These are phyloP conservation scores for Epizoanthus scotinus DNA, from an alignment of 92 coral and sea anemone species.

Conservation along the genomic window DNA sequence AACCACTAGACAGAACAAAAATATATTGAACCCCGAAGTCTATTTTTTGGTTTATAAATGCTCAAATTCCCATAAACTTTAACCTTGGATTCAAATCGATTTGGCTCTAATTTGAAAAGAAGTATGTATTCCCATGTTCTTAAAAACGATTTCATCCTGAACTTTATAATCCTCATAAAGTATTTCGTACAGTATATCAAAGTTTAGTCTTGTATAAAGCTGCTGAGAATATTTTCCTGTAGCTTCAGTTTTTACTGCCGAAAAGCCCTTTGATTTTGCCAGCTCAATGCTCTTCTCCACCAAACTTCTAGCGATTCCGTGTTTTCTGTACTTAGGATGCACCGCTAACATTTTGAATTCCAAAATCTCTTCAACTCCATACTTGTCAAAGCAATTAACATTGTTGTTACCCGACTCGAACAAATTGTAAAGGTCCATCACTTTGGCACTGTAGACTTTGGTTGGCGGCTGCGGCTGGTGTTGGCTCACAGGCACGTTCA, in stretches of 20 bases:
- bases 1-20: too few relatives aligned
- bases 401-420: background rate
- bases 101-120: background rate
- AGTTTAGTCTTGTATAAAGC: background rate
- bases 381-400: background rate
- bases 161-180: background rate
- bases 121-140: background rate
- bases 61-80: too few relatives aligned
- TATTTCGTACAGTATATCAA: background rate
- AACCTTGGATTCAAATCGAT: background rate
- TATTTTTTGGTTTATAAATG: too few relatives aligned
- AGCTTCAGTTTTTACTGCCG: background rate
- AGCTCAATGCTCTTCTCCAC: slow-evolving; percentile 8
- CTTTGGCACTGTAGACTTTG: background rate
- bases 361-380: slow-evolving; percentile 1
- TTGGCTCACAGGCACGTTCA: background rate
- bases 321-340: background rate
- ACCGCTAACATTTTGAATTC: background rate
- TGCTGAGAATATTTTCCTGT: background rate
- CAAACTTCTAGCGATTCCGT: slow-evolving; percentile 5
- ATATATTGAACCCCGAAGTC: too few relatives aligned
- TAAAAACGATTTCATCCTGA: background rate
- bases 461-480: background rate
- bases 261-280: background rate
- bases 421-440: background rate